phyloP scores from a whole-genome alignment of 1,140 invertebrate species.

The Heliconius hewitsoni region DNA sequence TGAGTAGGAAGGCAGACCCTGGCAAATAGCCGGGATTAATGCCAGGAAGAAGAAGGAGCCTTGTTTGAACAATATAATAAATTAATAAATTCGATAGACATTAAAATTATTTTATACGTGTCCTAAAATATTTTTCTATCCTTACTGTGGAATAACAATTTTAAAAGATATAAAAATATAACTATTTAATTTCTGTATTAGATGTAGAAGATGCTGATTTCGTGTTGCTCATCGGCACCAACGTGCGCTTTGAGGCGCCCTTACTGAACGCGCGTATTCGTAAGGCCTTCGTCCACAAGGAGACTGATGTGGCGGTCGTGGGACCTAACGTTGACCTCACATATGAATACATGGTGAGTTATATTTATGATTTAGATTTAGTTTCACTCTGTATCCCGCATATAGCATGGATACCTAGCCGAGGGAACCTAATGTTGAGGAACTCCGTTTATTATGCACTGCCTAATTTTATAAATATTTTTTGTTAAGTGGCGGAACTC shows the following conservation, averaged over 20 bases:
- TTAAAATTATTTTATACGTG: no score
- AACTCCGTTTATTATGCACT: no score
- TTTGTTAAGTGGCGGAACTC: no score
- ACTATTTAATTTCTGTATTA: slow-evolving; percentile 33
- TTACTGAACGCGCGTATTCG: slow-evolving; percentile 97
- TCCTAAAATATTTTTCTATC: neutral
- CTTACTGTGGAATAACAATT: neutral
- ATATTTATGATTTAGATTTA: neutral
- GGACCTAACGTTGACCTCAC: slow-evolving; percentile 96
- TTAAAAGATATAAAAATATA: neutral
- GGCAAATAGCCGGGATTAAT: no score
- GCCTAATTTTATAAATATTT: no score
- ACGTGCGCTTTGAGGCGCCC: slow-evolving; percentile 98
- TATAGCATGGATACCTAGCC: no score
- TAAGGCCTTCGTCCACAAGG: slow-evolving; percentile 94
- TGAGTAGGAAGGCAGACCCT: no score
- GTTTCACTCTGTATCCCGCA: no score
- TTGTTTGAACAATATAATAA: no score
- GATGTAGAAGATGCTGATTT: slow-evolving; percentile 96
- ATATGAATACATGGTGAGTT: slow-evolving; percentile 92
- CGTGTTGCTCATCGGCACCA: slow-evolving; percentile 96
- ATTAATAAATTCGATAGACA: no score
- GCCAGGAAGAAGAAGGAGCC: no score
- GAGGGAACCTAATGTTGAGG: no score
- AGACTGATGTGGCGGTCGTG: slow-evolving; percentile 91